Evolutionary conservation across 2,797 vertebrate species (phyloP).

Genomic region (Mus spretus): DNA sequence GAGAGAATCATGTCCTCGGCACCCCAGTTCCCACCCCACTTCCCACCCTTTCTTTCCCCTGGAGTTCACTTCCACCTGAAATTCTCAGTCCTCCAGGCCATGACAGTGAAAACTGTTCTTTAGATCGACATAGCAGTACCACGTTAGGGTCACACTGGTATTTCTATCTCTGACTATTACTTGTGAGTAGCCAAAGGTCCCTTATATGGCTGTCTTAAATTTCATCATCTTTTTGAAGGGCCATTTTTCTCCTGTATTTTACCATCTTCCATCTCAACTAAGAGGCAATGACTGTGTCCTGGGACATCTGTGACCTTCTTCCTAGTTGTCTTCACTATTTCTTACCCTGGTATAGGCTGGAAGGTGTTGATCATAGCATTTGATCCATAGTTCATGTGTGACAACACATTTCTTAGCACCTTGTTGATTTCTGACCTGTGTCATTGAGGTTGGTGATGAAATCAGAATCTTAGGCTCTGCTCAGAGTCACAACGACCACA

Average conservation of each 20-base stretch:
- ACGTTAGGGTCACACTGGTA: no score
- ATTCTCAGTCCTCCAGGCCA: background rate
- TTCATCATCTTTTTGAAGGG: background rate
- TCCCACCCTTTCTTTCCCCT: accelerated
- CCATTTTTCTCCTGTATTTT: background rate
- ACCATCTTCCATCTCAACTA: background rate
- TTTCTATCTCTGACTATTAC: background rate
- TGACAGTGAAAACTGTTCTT: background rate
- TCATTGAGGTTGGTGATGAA: background rate
- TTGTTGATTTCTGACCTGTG: background rate
- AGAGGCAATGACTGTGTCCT: background rate
- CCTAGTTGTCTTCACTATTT: background rate
- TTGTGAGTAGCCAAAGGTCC: background rate
- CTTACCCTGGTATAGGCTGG: background rate
- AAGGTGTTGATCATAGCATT: background rate
- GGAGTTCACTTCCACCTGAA: no score
- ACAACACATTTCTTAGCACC: background rate
- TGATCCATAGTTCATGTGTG: background rate
- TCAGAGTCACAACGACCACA: background rate
- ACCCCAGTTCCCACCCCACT: no score
- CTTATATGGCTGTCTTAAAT: background rate
- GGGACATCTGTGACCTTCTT: background rate
- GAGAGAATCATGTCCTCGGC: background rate
- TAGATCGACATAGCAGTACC: background rate
- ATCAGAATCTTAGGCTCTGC: background rate